phyloP scores from a whole-genome alignment of 2,113 vertebrate species.

The Glaucidium brasilianum region DNA sequence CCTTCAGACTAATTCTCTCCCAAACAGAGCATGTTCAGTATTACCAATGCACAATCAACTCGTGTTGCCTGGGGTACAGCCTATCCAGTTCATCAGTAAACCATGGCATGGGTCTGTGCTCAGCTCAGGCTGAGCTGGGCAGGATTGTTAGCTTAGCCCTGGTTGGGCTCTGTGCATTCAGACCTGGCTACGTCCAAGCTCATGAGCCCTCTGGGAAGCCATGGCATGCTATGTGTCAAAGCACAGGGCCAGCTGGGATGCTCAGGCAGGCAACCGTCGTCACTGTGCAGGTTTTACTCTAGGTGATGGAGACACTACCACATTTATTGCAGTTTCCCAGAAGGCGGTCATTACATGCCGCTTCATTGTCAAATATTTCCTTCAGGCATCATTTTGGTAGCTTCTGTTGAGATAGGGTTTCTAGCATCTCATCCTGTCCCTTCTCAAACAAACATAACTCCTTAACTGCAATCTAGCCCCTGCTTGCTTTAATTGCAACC shows the following conservation, averaged over 20 bases:
- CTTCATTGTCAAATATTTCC: not conserved
- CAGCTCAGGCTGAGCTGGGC: not conserved
- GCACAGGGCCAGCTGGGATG: not conserved
- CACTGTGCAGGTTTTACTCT: not conserved
- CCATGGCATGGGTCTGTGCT: rapidly evolving
- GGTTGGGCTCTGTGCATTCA: not conserved
- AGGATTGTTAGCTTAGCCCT: not conserved
- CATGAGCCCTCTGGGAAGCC: not conserved
- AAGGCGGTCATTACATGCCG: rapidly evolving
- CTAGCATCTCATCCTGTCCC: not conserved
- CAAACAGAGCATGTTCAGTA: not conserved
- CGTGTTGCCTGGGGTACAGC: not conserved
- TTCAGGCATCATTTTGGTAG: not conserved
- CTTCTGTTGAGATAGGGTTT: not conserved
- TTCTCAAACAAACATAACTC: not conserved
- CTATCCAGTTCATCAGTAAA: rapidly evolving
- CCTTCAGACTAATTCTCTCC: not conserved
- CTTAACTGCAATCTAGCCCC: not conserved
- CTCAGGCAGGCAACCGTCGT: not conserved
- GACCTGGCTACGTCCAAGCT: not conserved
- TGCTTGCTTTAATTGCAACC: not conserved
- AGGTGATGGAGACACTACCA: rapidly evolving
- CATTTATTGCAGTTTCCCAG: not conserved
- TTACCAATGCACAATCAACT: not conserved
- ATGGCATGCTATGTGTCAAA: rapidly evolving